phyloP scores from a whole-genome alignment of 1,140 invertebrate species.

The Megalopta genalis region DNA sequence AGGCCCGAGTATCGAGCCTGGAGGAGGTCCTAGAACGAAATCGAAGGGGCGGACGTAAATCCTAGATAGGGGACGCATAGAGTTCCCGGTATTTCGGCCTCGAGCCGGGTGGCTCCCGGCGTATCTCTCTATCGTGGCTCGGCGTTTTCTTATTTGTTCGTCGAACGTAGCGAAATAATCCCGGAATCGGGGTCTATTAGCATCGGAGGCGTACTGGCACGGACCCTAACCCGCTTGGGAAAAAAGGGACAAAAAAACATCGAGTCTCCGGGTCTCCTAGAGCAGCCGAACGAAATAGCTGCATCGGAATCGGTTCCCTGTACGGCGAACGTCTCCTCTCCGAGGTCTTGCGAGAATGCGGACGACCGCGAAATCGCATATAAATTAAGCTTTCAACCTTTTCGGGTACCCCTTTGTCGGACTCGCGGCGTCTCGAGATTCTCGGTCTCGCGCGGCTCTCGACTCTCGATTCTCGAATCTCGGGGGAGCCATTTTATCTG shows the following conservation, averaged over 20 bases:
- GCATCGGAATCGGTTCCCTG: conserved; percentile 69
- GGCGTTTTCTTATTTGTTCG: conserved; percentile 36
- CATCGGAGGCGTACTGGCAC: conserved; percentile 64
- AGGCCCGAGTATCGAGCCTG: conserved; percentile 14
- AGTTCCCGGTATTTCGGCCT: conserved; percentile 61
- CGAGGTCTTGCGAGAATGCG: conserved; percentile 54
- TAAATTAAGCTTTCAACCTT: conserved; percentile 68
- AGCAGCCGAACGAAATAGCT: conserved; percentile 65
- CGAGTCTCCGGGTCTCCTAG: conserved; percentile 34
- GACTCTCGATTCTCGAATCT: neutral
- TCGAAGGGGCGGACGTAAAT: conserved; percentile 57
- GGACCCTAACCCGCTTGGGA: neutral
- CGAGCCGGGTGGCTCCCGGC: conserved; percentile 57
- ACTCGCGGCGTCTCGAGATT: conserved; percentile 39
- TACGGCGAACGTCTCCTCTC: conserved; percentile 41
- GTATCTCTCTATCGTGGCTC: conserved; percentile 51
- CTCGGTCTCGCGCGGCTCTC: no score
- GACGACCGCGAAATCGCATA: conserved; percentile 62
- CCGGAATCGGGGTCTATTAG: conserved; percentile 73
- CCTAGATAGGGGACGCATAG: conserved; percentile 41
- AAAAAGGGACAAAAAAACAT: conserved; percentile 49
- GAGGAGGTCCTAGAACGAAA: conserved; percentile 19
- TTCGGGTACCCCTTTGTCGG: conserved; percentile 66
- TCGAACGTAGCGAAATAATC: conserved; percentile 63
- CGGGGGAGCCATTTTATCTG: conserved; percentile 26